Base-by-base conservation (phyloP, 2,797 vertebrate genomes). In the Falco rusticolus region DNA sequence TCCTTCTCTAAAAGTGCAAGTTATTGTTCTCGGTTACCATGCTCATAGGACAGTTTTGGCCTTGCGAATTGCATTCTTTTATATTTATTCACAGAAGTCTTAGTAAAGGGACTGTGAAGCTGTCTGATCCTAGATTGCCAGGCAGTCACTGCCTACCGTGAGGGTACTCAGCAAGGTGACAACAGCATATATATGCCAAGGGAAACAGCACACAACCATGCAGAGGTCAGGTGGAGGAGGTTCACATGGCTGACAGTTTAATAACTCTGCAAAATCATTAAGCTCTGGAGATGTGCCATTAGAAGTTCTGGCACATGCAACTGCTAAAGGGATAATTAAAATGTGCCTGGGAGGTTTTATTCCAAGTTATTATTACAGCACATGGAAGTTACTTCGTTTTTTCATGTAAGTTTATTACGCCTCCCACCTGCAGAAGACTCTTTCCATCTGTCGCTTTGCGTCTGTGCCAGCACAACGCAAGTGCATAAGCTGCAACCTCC, bases 151-250 rank as follows among this genome's bases (percentile, higher is more conserved):
- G 86, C 82, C 72, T 48, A 4, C 54, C 4, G 3, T 0, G 56
- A 34, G 51, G 85, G 66, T 33, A 5, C 65, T 45, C 56, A 3
- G 65, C 48, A 1, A 48, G 33, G 75, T 8, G 39, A 17, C 79
- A 63, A 5, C 43, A 19, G 20, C 1, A 16, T 5, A 1, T 13
- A 4, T 3, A 5, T 11, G 53, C 63, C 72, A 65, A 48, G 28
- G 59, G 45, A 34, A 57, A 13, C 28, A 2, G 68, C 61, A 18
- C 11, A 10, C 20, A 34, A 11, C 39, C 5, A 0, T 5, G 69
- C 57, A 54, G 90, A 75, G 93, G 93, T 79, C 86, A 87, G 90
- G 90, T 63, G 83, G 87, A 86, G 93, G 90, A 87, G 80, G 81
- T 43, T 84, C 54, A 16, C 45, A 3, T 4, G 75, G 65, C 77